Conservation (phyloP, 2,113 vertebrate genomes). For the Cinclus mexicanus region DNA sequence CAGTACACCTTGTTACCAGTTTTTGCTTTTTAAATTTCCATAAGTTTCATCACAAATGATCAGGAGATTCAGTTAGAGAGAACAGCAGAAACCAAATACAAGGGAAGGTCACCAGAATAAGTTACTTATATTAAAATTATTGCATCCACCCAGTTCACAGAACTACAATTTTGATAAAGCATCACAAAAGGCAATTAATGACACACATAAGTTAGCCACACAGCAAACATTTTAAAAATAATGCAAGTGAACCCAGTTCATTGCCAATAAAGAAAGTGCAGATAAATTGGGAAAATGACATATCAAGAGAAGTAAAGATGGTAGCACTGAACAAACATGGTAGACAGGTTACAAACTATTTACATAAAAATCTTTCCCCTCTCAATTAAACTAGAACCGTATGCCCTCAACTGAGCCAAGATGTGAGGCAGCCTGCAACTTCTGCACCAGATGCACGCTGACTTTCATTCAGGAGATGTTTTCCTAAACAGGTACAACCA, state of each 20-base stretch:
- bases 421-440: neutral
- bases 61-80: neutral
- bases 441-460: rapidly evolving
- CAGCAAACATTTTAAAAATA: neutral
- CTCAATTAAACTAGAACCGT: neutral
- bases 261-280: neutral
- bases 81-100: neutral
- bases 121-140: neutral
- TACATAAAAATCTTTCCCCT: neutral
- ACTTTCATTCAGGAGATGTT: neutral
- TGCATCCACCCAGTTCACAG: neutral
- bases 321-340: rapidly evolving
- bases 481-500: neutral
- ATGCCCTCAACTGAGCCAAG: neutral
- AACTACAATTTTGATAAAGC: neutral
- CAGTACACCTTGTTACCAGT: neutral
- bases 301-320: neutral
- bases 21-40: rapidly evolving
- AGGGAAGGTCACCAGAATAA: neutral
- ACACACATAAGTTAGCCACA: neutral
- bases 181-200: neutral
- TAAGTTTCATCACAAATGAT: neutral
- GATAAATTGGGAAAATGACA: neutral
- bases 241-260: neutral
- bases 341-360: neutral